These are phyloP conservation scores for Triplophysa bombifrons DNA, from an alignment of 2,797 vertebrate species.

Conservation along the genomic window DNA sequence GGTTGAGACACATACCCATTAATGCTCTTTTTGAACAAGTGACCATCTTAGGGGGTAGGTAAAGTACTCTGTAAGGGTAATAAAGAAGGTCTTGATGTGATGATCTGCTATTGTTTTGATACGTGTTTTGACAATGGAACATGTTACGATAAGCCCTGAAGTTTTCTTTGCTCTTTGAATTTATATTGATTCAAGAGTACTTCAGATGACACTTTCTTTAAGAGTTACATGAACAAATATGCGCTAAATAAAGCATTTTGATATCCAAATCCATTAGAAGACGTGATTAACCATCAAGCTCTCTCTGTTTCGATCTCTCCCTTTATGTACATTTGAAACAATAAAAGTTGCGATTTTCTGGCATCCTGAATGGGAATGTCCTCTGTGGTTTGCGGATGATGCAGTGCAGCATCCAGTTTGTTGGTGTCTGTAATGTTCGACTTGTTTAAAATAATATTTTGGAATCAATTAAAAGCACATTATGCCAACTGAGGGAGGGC, in stretches of 20 bases:
- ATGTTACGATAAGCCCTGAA: background rate
- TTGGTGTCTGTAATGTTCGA: background rate
- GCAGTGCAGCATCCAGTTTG: background rate
- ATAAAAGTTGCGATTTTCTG: conserved; percentile 8
- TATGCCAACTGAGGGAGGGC: conserved; percentile 54
- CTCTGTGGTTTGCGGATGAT: background rate
- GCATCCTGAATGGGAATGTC: background rate
- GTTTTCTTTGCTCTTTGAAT: background rate
- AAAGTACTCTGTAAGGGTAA: conserved; percentile 55
- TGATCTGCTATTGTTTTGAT: conserved; percentile 13
- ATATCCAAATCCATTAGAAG: background rate
- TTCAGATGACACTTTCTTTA: background rate
- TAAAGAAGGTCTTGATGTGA: conserved; percentile 47
- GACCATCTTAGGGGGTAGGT: conserved; percentile 42
- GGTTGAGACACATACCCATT: conserved; percentile 55
- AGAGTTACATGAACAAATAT: conserved; percentile 12
- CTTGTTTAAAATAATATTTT: conserved; percentile 13
- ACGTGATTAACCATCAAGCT: background rate
- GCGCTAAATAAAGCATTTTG: conserved; percentile 8
- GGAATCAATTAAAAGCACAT: conserved; percentile 67
- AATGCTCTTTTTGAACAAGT: conserved; percentile 60
- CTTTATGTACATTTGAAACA: conserved; percentile 11
- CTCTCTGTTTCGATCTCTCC: background rate
- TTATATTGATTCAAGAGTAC: background rate
- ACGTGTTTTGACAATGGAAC: background rate